Conservation (phyloP, 2,113 vertebrate genomes). For the Ameiurus melas region DNA sequence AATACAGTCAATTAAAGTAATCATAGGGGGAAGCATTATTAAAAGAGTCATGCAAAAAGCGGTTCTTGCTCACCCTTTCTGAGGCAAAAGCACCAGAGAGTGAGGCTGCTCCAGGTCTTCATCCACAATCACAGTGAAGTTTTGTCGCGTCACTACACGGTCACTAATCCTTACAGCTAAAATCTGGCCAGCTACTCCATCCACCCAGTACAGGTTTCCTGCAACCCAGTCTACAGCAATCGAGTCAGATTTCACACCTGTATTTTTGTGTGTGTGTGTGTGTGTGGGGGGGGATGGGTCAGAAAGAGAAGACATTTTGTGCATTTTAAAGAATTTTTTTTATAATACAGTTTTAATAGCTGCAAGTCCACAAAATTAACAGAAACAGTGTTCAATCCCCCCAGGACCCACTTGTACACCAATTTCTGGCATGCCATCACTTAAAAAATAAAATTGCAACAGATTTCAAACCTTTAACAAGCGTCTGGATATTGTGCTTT, state of each 20-base stretch:
- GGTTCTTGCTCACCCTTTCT: slow-evolving; percentile 75
- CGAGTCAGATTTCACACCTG: slow-evolving; percentile 84
- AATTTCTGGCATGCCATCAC: not conserved
- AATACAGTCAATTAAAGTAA: not conserved
- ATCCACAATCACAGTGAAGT: slow-evolving; percentile 79
- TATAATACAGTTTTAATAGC: too few relatives aligned
- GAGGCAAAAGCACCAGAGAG: slow-evolving; percentile 81
- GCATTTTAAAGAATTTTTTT: not conserved
- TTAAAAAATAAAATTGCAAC: not conserved
- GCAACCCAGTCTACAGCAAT: slow-evolving; percentile 89
- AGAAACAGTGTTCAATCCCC: not conserved
- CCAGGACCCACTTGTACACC: not conserved
- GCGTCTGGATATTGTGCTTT: slow-evolving; percentile 69
- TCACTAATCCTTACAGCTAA: slow-evolving; percentile 74
- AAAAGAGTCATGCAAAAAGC: too few relatives aligned
- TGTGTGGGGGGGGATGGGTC: too few relatives aligned
- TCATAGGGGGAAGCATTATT: not conserved
- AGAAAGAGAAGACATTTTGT: not conserved
- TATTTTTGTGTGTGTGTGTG: slow-evolving; percentile 21
- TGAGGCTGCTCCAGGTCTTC: slow-evolving; percentile 79
- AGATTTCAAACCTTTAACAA: slow-evolving; percentile 81
- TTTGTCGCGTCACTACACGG: slow-evolving; percentile 66
- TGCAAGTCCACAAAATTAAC: not conserved
- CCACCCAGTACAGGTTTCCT: slow-evolving; percentile 89
- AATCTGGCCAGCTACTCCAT: slow-evolving; percentile 81